These are phyloP conservation scores for Hypomecis atomaria DNA, from an alignment of 2,888 invertebrate genomes.

Conservation along the genomic window DNA sequence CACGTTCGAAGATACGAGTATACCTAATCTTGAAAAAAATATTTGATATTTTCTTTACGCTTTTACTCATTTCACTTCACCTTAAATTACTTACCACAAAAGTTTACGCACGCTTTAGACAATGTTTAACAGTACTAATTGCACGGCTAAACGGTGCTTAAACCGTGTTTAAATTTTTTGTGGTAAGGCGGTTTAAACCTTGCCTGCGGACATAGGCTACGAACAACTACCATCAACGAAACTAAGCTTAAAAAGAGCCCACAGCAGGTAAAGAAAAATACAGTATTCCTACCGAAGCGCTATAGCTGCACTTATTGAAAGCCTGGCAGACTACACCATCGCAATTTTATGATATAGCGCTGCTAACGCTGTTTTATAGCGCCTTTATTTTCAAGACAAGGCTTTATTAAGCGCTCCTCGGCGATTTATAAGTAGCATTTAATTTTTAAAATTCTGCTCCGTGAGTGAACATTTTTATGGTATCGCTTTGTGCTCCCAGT, in stretches of 20 bases:
- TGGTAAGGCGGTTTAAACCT: no score
- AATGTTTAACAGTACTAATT: no score
- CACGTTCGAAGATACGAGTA: no score
- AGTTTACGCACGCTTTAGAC: no score
- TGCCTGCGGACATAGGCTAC: no score
- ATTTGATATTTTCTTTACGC: no score
- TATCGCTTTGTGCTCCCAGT: conserved; percentile 8
- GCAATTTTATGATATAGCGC: conserved; percentile 34
- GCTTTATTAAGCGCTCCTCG: conserved; percentile 30
- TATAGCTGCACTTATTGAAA: conserved; percentile 27
- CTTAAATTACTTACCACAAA: no score
- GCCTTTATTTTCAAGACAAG: conserved; percentile 36
- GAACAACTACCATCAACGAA: no score
- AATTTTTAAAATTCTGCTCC: conserved; percentile 27
- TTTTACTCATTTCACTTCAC: no score
- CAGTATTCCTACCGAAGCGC: conserved; percentile 17
- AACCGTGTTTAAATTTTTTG: no score
- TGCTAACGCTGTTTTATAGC: conserved; percentile 25
- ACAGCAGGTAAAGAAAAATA: conserved; percentile 7
- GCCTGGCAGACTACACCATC: conserved; percentile 21
- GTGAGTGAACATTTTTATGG: conserved; percentile 15
- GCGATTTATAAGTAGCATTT: conserved; percentile 28
- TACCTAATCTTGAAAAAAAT: no score
- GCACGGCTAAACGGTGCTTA: no score
- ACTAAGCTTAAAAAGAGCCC: background rate